phyloP scores from a whole-genome alignment of 1,140 invertebrate genomes.

The Eubasilissa regina region DNA sequence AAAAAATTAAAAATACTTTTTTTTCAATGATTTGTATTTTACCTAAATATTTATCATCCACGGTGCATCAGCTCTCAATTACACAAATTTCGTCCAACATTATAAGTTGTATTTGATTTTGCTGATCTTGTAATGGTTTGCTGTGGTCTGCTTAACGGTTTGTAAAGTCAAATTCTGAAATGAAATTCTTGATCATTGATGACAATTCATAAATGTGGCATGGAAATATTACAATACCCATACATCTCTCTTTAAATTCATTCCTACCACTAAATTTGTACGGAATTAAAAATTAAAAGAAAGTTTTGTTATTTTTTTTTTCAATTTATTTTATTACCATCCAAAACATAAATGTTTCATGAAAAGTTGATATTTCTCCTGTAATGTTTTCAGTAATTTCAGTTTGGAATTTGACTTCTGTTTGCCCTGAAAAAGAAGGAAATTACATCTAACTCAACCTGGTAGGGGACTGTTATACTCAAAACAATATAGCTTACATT shows the following conservation, averaged over 20 bases:
- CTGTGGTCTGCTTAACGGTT: background rate
- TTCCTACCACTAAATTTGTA: background rate
- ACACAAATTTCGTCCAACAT: too few species aligned
- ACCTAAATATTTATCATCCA: too few species aligned
- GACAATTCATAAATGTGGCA: background rate
- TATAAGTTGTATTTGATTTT: too few species aligned
- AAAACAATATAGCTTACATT: constrained; percentile 3
- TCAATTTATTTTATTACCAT: constrained; percentile 1
- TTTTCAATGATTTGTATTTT: too few species aligned
- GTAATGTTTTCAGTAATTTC: constrained; percentile 40
- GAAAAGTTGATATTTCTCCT: background rate
- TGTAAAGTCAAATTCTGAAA: constrained; percentile 26
- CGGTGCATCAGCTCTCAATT: too few species aligned
- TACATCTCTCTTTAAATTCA: background rate
- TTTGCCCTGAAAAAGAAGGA: constrained; percentile 33
- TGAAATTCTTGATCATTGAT: constrained; percentile 7
- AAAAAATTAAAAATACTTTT: too few species aligned
- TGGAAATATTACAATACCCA: background rate
- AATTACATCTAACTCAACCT: constrained; percentile 23
- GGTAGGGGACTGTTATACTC: constrained; percentile 28
- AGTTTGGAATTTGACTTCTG: constrained; percentile 43
- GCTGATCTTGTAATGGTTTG: too few species aligned
- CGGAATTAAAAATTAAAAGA: background rate
- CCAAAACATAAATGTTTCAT: background rate
- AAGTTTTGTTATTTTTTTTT: background rate